Base-by-base conservation (phyloP, 23 tunicate genomes). In the Botrylloides violaceus region DNA sequence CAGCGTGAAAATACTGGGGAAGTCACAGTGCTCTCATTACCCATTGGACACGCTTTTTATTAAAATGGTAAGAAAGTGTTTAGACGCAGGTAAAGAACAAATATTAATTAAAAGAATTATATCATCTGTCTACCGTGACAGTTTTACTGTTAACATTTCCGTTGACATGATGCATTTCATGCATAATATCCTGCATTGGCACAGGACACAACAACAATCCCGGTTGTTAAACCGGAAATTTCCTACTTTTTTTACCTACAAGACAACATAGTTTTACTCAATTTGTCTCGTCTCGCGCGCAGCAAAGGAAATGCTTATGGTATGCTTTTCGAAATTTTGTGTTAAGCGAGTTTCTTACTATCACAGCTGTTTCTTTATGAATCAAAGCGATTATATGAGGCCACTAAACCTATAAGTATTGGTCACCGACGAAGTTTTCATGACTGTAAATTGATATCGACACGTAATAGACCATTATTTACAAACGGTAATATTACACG, bases 21-120 rank as follows among this genome's bases (percentile, higher is more conserved):
- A 43, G 15, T 43, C 9, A 15, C 9, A 9, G 36, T 3, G 29
- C 70, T 27, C 35, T 63, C 35, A 63, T 63, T 63, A 63, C 70
- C 70, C 35, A 63, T 63, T 63, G 26, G 70, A 12, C 3, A 63
- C 70, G 70, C 35, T 63, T 33, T 63, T 63, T 63, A 63, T 7
- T 63, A 43, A 43, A 43, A 9, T 43, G 53, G 9, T 43, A 7
- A 15, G 15, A 9, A 43, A 43, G 9, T 7, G 9, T 43, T 9
- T 7, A 43, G 15, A 43, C 53, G 53, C 53, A 15, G 53, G 15
- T 43, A 9, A 43, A 15, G 53, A 43, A 15, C 53, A 43, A 43
- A 43, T 9, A 15, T n/a, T n/a, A n/a, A n/a, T n/a, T 15, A 43
- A 9, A 43, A 15, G 9, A 43, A 15, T 43, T 43, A 7, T 43